Evolutionary conservation across 2,888 invertebrate species (phyloP), one percentile per base, ranked within the genome.

Genomic region (Pseudeuparius sepicola): DNA sequence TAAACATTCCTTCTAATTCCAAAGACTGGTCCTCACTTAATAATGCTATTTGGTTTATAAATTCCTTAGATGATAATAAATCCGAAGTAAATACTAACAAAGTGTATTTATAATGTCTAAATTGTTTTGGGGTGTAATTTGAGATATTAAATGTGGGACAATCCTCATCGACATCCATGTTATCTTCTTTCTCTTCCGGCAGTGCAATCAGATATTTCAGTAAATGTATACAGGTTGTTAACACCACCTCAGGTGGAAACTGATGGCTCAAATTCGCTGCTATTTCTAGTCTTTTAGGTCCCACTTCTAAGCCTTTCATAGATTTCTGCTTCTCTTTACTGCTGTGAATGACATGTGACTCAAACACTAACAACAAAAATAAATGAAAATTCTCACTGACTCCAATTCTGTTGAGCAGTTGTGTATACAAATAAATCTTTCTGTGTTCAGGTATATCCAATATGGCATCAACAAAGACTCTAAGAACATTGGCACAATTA

Each of bases 361-460:
- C 84, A 31, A 85, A 70, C 1, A 82, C 63, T 11, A 86, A 59
- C 32, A 78, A 70, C 12, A 83, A 62, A 50, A 86, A 85, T 9
- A 79, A 62, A 71, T 83, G 77, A 1, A 86, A 63, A 55, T 78
- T 75, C 34, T 76, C 66, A 38, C 70, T 65, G 0, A 73, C 61
- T 4, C 71, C 71, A 1, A 93, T 65, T 1, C 85, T 80, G 17
- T 73, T 68, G n/a, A 93, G 63, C 2, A 94, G 66, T 48, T 84
- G 83, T 17, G 68, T 70, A 43, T 90, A 92, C 1, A 96, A 64
- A 0, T 85, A 80, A 35, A 80, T 63, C 35, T 92, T 68, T 26
- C 97, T 73, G 60, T 98, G 97, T 49, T 87, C 85, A 0, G 97
- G 96, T 10, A 98, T 87, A 60, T 97, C 89, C 1, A 86, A 67